phyloP scores from a whole-genome alignment of 2,797 vertebrate genomes.

The Coccyzus lansbergi region DNA sequence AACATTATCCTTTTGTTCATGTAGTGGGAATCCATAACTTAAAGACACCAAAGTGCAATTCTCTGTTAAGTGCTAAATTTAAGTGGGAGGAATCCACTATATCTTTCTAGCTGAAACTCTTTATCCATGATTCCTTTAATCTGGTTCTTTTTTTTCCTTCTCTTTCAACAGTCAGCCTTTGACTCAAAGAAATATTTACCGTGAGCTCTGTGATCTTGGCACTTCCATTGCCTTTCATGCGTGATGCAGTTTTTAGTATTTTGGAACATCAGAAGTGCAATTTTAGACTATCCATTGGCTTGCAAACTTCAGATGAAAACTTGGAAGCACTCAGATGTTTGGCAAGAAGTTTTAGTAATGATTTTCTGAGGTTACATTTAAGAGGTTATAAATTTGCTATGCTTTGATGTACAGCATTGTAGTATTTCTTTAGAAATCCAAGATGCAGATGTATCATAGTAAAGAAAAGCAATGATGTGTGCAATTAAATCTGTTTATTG shows the following conservation, averaged over 20 bases:
- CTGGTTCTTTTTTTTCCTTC: not conserved
- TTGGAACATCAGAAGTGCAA: conserved; percentile 34
- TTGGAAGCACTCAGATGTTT: conserved; percentile 50
- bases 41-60: not conserved
- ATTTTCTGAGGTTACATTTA: conserved; percentile 59
- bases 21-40: not conserved
- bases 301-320: conserved; percentile 35
- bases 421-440: conserved; percentile 38
- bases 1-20: not conserved
- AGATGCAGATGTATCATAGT: not conserved
- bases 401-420: conserved; percentile 55
- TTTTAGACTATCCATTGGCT: conserved; percentile 43
- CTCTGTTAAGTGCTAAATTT: not conserved
- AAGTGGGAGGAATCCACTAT: not conserved
- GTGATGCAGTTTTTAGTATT: conserved; percentile 35
- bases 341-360: conserved; percentile 47
- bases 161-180: not conserved
- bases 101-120: not conserved
- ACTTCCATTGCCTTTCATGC: conserved; percentile 28
- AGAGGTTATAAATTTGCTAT: conserved; percentile 48
- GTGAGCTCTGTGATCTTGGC: not conserved
- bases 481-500: not conserved
- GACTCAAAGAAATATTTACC: conserved; percentile 24
- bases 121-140: not conserved
- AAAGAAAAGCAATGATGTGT: not conserved